Conservation (phyloP, 2,888 invertebrate genomes). For the Andrena bucephala region DNA sequence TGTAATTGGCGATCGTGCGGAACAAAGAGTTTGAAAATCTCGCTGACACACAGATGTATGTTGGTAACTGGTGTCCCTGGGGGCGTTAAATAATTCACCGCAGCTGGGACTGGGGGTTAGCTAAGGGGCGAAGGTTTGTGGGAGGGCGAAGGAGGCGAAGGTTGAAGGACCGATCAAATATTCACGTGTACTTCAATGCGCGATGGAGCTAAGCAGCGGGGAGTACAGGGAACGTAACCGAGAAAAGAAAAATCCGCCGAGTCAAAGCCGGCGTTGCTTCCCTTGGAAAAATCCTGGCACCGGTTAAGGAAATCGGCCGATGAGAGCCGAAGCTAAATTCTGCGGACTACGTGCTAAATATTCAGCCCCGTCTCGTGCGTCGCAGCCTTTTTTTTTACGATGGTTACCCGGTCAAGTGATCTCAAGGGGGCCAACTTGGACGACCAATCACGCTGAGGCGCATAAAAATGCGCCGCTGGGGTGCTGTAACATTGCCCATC, state of each 20-base stretch:
- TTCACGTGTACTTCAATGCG: slow-evolving; percentile 83
- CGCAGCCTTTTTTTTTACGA: slow-evolving; percentile 60
- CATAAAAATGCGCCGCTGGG: slow-evolving; percentile 81
- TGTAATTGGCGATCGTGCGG: slow-evolving; percentile 37
- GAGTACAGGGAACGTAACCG: slow-evolving; percentile 53
- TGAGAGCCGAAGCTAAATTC: background rate
- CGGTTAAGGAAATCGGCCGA: slow-evolving; percentile 23
- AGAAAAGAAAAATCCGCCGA: slow-evolving; percentile 44
- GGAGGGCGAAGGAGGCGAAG: slow-evolving; percentile 73
- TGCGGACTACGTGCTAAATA: slow-evolving; percentile 31
- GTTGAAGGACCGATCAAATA: slow-evolving; percentile 84
- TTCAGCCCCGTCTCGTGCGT: slow-evolving; percentile 21
- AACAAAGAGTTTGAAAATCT: slow-evolving; percentile 74
- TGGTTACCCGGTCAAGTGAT: slow-evolving; percentile 78
- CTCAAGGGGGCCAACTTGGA: slow-evolving; percentile 77
- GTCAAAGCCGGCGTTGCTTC: slow-evolving; percentile 6
- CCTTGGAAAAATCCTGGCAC: slow-evolving; percentile 9
- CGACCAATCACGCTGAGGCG: slow-evolving; percentile 75
- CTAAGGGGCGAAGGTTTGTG: slow-evolving; percentile 76
- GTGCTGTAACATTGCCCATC: slow-evolving; percentile 76
- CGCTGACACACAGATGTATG: slow-evolving; percentile 76
- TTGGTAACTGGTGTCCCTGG: slow-evolving; percentile 80
- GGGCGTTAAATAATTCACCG: slow-evolving; percentile 84
- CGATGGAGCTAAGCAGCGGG: slow-evolving; percentile 72
- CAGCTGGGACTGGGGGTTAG: slow-evolving; percentile 81